Conservation (phyloP, 2,797 vertebrate genomes). For the Potorous gilbertii region DNA sequence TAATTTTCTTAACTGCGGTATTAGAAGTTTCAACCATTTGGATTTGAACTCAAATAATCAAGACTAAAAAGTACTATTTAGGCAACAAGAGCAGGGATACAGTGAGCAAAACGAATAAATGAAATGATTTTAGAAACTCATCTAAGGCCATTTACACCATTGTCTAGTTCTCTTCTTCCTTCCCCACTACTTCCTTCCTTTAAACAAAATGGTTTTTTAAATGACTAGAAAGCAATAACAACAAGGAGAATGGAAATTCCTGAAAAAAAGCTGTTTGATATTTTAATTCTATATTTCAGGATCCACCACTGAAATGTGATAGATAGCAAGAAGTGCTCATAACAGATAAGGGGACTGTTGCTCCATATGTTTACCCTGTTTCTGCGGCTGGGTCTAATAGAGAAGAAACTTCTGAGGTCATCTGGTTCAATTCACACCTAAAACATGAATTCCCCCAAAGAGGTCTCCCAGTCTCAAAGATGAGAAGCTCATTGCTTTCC, state of each 20-base stretch:
- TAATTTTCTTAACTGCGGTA: background rate
- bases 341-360: constrained; percentile 88
- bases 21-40: background rate
- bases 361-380: constrained; percentile 79
- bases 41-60: background rate
- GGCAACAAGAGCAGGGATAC: background rate
- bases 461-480: background rate
- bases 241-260: background rate
- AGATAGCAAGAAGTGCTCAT: constrained; percentile 87
- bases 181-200: constrained; percentile 41
- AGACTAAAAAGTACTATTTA: background rate
- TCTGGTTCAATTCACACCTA: background rate
- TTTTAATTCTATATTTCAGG: constrained; percentile 80
- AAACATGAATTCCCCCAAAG: background rate
- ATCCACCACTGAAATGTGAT: constrained; percentile 82
- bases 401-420: constrained; percentile 63
- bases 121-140: constrained; percentile 25
- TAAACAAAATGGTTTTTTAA: constrained; percentile 59
- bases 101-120: background rate
- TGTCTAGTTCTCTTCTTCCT: constrained; percentile 24
- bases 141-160: constrained; percentile 36
- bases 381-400: constrained; percentile 75
- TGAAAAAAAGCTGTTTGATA: constrained; percentile 72
- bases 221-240: background rate
- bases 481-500: background rate